Conservation (phyloP, 2,797 vertebrate species). For the Anabacerthia variegaticeps region DNA sequence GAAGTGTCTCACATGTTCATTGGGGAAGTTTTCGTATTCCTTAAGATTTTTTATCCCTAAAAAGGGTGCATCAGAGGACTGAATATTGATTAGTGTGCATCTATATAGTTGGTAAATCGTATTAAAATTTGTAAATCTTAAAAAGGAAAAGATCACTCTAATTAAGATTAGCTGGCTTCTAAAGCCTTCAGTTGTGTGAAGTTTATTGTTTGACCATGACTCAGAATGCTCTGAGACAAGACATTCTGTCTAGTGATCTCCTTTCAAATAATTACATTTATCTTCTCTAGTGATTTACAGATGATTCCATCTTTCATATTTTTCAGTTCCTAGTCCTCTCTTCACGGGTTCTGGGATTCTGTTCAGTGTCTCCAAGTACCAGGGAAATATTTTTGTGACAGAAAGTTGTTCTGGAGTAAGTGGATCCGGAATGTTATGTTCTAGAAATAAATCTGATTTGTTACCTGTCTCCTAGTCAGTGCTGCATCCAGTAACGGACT, state of each 20-base stretch:
- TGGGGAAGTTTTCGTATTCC: background rate
- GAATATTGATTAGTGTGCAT: background rate
- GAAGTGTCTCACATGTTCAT: background rate
- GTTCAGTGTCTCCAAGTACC: background rate
- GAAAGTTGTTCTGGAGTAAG: background rate
- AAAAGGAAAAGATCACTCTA: background rate
- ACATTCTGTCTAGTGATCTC: background rate
- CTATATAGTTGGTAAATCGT: background rate
- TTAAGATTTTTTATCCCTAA: background rate
- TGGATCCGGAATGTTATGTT: background rate
- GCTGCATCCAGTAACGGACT: background rate
- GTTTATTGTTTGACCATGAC: background rate
- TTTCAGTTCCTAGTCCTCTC: background rate
- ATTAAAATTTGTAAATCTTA: background rate
- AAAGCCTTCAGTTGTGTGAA: background rate
- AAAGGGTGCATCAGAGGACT: background rate
- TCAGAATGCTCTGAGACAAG: background rate
- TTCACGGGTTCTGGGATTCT: background rate
- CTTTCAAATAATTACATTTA: background rate
- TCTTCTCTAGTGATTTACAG: background rate
- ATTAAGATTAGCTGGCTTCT: background rate
- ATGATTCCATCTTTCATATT: background rate
- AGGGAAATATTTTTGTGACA: background rate
- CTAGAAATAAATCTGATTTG: background rate
- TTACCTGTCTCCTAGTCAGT: background rate